Percentiles rank a stretch among this genome's conserved stretches.
Evolutionary conservation across 2,797 vertebrate species (phyloP).

Genomic region (Oreochromis grahami): DNA sequence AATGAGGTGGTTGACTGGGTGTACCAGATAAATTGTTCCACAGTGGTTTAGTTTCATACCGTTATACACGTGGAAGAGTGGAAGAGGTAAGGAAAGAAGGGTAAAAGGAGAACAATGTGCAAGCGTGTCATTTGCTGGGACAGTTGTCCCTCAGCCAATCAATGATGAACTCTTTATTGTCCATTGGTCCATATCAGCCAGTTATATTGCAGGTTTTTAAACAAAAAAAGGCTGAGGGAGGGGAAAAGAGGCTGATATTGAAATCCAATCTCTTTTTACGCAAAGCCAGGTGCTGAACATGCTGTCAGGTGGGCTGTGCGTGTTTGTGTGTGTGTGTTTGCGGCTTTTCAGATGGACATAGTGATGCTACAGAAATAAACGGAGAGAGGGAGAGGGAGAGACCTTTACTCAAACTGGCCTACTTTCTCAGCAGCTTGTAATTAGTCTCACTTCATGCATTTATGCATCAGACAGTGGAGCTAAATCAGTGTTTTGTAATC

Average conservation of each 20-base stretch:
- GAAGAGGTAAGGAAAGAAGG: neutral
- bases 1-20: conserved; percentile 2
- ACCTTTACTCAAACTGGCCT: conserved; percentile 40
- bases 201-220: neutral
- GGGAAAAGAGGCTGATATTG: neutral
- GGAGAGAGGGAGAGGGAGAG: neutral
- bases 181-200: neutral
- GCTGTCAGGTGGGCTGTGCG: neutral
- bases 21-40: neutral
- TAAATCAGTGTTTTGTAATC: conserved; percentile 44
- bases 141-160: neutral
- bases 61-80: neutral
- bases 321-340: neutral
- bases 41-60: conserved; percentile 2
- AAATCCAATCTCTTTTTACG: neutral
- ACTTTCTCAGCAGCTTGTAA: conserved; percentile 31
- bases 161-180: neutral
- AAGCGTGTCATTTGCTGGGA: neutral
- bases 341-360: neutral
- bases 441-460: conserved; percentile 47
- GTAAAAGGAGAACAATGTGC: neutral
- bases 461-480: conserved; percentile 32
- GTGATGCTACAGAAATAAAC: neutral
- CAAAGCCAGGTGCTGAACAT: too few species aligned
- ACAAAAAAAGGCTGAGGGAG: neutral